These are phyloP conservation scores for Sminthopsis crassicaudata DNA, from an alignment of 2,113 vertebrate species.

Conservation along the genomic window DNA sequence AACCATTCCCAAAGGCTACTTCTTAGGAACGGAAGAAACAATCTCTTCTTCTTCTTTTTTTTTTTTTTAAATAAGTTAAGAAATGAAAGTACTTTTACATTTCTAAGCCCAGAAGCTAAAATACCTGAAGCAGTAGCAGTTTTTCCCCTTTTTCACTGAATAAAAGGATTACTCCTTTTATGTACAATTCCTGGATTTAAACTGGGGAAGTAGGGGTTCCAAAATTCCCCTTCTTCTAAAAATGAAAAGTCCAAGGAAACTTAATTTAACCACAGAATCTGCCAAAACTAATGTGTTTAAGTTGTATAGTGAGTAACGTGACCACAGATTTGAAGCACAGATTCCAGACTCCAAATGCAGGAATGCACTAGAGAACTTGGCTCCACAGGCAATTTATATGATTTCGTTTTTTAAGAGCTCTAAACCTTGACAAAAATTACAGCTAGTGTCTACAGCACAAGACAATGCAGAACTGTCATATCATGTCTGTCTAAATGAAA, in stretches of 20 bases:
- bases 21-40: neutral
- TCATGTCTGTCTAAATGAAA: neutral
- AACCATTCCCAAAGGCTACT: constrained; percentile 2
- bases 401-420: neutral
- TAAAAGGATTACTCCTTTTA: constrained; percentile 10
- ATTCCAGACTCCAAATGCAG: neutral
- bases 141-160: constrained; percentile 1
- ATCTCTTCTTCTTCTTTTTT: constrained; percentile 14
- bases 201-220: neutral
- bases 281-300: neutral
- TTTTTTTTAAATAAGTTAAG: neutral
- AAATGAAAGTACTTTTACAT: neutral
- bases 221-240: neutral
- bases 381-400: neutral
- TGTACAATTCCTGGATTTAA: constrained; percentile 13
- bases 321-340: neutral
- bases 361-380: neutral
- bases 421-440: neutral
- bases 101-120: neutral
- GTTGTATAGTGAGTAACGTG: neutral
- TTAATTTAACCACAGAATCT: constrained; percentile 11
- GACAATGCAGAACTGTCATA: neutral
- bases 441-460: neutral
- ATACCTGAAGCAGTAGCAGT: neutral
- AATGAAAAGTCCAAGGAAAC: constrained; percentile 11